Evolutionary conservation across 2,113 vertebrate genomes (phyloP), one percentile per base, ranked within the genome.

Genomic region (Vicugna pacos): DNA sequence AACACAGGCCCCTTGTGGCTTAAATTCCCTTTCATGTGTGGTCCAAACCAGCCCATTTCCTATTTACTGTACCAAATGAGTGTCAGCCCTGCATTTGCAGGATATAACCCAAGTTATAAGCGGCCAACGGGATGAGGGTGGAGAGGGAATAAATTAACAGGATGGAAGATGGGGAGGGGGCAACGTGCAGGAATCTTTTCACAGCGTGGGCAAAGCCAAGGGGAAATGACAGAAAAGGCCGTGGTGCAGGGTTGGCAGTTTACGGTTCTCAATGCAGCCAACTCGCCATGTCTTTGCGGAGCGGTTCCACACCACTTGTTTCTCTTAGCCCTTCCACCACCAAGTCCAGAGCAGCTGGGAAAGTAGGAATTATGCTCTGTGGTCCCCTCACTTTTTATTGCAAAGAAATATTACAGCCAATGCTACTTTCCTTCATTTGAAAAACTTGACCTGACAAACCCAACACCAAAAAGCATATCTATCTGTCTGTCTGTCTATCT

Each of bases 361-460:
- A 81, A 67, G 38, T 15, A 69, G n/a, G 42, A 96, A 30, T 64
- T 80, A 46, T 80, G 15, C 70, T 88, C 65, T 24, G 7, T 13
- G 38, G 15, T 60, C 32, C 54, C 19, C 7, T 67, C 69, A 58
- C 48, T 73, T 95, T 91, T 94, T 50, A 90, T 65, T 80, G 20
- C 6, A 8, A 65, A 83, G 42, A 93, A 48, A 30, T 50, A 92
- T 35, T 81, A 75, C 9, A 77, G 35, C 72, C 70, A 35, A 91
- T 73, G 58, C 54, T 76, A 54, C 24, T 69, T 93, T 73, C 28
- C 28, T 89, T 93, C 19, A 89, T 42, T 93, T 89, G 70, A 46
- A 48, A 97, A 94, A 88, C 32, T 87, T 72, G 60, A 35, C 79
- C 58, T 89, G 86, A 75, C 54, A 93, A 94, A 89, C 20, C 32